Conservation (phyloP, 2,113 vertebrate genomes). For the Chaetodon auriga region DNA sequence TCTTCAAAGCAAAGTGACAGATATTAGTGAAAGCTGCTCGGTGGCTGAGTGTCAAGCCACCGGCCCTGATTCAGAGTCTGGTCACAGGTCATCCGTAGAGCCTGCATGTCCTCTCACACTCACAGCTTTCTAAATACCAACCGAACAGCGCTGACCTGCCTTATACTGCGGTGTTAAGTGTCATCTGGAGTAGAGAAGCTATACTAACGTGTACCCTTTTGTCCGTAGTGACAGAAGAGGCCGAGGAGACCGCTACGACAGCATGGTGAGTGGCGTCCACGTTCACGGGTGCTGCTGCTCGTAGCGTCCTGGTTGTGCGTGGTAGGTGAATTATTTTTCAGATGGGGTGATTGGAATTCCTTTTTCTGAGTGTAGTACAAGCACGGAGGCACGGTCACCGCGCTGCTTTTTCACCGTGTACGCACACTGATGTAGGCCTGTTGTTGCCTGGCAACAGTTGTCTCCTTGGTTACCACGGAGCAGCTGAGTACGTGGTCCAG, state of each 20-base stretch:
- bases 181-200: conserved; percentile 2
- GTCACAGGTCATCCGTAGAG: conserved; percentile 34
- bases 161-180: not conserved
- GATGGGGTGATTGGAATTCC: conserved; percentile 51
- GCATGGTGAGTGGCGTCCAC: conserved; percentile 89
- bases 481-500: conserved; percentile 79
- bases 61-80: conserved; percentile 42
- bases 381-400: conserved; percentile 58
- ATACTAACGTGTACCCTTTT: conserved; percentile 34
- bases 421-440: conserved; percentile 77
- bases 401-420: conserved; percentile 63
- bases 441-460: conserved; percentile 86
- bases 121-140: conserved; percentile 11
- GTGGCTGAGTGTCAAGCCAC: conserved; percentile 25
- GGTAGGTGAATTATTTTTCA: conserved; percentile 42
- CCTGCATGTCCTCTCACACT: conserved; percentile 27
- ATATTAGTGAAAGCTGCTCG: not conserved
- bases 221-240: conserved; percentile 89
- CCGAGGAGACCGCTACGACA: conserved; percentile 94
- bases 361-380: conserved; percentile 71
- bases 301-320: not conserved
- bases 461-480: conserved; percentile 85
- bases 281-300: conserved; percentile 3
- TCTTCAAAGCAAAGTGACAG: conserved; percentile 2
- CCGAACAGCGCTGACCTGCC: not conserved